Percentiles rank a stretch among this genome's conserved stretches.
These are phyloP conservation scores for Clarias macrocephalus DNA, from an alignment of 2,113 vertebrate genomes.

Conservation along the genomic window DNA sequence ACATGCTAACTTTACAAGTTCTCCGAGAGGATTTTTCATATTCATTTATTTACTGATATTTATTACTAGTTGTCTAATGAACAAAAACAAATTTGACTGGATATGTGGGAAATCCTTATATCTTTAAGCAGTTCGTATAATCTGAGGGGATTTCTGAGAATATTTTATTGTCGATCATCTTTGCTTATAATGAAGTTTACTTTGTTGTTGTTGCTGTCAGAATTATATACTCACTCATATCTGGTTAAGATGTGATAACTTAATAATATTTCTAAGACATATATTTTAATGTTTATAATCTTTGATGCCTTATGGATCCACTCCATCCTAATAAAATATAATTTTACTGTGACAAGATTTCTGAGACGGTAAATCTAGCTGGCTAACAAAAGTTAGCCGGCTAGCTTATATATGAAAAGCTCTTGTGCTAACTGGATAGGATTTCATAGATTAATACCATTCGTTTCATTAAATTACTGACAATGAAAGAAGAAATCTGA, in stretches of 20 bases:
- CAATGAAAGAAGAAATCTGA: no score
- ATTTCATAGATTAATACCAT: not conserved
- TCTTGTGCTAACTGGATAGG: not conserved
- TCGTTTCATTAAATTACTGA: no score
- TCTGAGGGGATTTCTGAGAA: not conserved
- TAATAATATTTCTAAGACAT: not conserved
- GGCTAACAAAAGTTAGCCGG: not conserved
- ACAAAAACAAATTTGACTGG: not conserved
- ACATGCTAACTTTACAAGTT: no score
- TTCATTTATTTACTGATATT: not conserved
- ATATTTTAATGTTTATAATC: not conserved
- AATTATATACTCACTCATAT: not conserved
- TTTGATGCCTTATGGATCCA: no score
- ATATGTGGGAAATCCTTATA: not conserved
- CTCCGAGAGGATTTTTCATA: not conserved
- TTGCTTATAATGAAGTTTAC: not conserved
- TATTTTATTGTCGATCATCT: not conserved
- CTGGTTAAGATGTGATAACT: not conserved
- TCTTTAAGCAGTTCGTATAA: not conserved
- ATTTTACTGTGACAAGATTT: not conserved
- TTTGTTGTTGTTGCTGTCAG: not conserved
- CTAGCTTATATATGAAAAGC: no score
- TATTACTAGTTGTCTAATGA: not conserved
- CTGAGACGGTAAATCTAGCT: not conserved
- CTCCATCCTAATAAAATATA: not conserved